Base-by-base conservation (phyloP, 2,888 invertebrate species). In the Charanyca ferruginea region DNA sequence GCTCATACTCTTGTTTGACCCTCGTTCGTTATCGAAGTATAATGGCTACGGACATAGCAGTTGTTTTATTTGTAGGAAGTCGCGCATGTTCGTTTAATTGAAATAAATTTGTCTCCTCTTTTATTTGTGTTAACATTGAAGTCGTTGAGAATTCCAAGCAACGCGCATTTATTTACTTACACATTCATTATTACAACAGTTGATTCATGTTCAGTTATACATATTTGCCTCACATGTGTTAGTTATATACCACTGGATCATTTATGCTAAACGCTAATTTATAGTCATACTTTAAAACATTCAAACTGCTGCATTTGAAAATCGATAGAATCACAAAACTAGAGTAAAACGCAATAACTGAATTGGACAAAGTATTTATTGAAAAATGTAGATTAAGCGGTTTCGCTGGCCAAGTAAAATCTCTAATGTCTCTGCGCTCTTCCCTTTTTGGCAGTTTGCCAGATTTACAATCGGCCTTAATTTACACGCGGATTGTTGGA, bases 41-140 rank as follows among this genome's bases (percentile, higher is more conserved):
- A 85, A 86, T 86, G 87, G 85, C 83, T 80, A 87, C 85, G 87
- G 87, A 89, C 86, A 85, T 84, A 80, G 63, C 73, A 75, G 68
- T 86, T 82, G 85, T 88, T 89, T 88, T 88, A 85, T 91, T 91
- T 85, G 84, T 84, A 85, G 88, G 87, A 88, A 88, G 84, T 83
- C 75, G 79, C 83, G 82, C 80, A 85, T 79, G 79, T 73, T 79
- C 77, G 53, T 80, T 85, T 89, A 87, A 90, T 90, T 89, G 85
- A 89, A 88, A 87, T 85, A 78, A 89, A 88, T 89, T 88, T 77
- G 69, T 59, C 72, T 74, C 69, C 75, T 83, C 73, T 80, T 81
- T 83, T 80, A 83, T 87, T 85, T 83, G 77, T 76, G 77, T 79
- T 70, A 71, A 72, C 79, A 84, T 80, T 83, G 58, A 69, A 81